Percentiles rank a stretch among this genome's conserved stretches.
phyloP scores from a whole-genome alignment of 2,888 invertebrate genomes.

The Apamea monoglypha region DNA sequence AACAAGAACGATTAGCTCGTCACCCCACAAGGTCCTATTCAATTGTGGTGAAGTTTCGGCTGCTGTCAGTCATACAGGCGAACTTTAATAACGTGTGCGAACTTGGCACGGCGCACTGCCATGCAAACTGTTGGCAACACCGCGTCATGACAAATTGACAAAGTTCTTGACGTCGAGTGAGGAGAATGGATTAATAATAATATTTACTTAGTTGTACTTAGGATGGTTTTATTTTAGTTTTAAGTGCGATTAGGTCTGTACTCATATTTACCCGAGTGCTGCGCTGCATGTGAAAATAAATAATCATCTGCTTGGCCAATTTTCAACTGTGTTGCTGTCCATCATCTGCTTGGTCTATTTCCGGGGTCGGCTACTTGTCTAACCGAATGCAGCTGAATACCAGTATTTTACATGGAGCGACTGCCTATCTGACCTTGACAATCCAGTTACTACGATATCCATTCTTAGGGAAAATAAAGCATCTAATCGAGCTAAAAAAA shows the following conservation, averaged over 20 bases:
- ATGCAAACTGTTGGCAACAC: slow-evolving; percentile 41
- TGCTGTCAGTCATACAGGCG: slow-evolving; percentile 41
- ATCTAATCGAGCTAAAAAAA: not conserved
- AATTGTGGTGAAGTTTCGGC: slow-evolving; percentile 65
- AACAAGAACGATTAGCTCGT: slow-evolving; percentile 26
- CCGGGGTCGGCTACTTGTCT: too few species aligned
- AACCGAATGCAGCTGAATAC: too few species aligned
- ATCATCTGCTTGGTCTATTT: not conserved
- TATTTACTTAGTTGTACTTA: slow-evolving; percentile 30
- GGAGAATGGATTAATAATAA: slow-evolving; percentile 58
- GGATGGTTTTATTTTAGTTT: slow-evolving; percentile 13
- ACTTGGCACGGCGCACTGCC: slow-evolving; percentile 43
- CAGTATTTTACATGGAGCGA: too few species aligned
- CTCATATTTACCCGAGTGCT: not conserved
- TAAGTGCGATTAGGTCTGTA: not conserved
- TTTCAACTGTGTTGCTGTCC: too few species aligned
- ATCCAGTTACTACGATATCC: too few species aligned
- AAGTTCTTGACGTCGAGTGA: slow-evolving; percentile 49
- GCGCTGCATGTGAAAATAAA: not conserved
- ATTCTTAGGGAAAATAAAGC: not conserved
- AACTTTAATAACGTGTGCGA: slow-evolving; percentile 55
- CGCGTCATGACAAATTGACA: slow-evolving; percentile 60
- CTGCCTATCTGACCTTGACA: too few species aligned
- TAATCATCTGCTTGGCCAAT: not conserved
- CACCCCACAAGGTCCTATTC: slow-evolving; percentile 36